These are phyloP conservation scores for Andrena haemorrhoa DNA, from an alignment of 2,888 invertebrate species.

Conservation along the genomic window DNA sequence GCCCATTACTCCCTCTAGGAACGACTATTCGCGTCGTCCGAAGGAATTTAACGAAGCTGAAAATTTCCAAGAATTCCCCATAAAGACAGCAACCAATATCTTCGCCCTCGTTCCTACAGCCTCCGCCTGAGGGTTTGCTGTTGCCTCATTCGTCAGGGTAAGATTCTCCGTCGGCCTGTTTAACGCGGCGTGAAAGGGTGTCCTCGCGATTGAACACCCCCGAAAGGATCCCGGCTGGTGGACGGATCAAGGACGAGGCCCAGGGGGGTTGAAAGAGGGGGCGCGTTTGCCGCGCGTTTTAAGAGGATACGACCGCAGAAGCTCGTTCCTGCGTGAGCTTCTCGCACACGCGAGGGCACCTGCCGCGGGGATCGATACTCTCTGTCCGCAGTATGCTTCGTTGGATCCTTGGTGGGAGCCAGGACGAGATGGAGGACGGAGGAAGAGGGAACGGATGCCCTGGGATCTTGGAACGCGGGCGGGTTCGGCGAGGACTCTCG, in stretches of 20 bases:
- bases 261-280: background rate
- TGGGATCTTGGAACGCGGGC: slow-evolving; percentile 15
- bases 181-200: slow-evolving; percentile 11
- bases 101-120: background rate
- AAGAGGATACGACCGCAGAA: slow-evolving; percentile 32
- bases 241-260: slow-evolving; percentile 9
- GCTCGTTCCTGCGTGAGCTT: slow-evolving; percentile 11
- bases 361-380: slow-evolving; percentile 60
- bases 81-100: background rate
- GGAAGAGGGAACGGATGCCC: background rate
- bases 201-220: slow-evolving; percentile 8
- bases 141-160: background rate
- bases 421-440: background rate
- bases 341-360: slow-evolving; percentile 23
- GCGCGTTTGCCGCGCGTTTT: slow-evolving; percentile 33
- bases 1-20: too few species aligned
- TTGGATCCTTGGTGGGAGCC: slow-evolving; percentile 29
- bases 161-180: background rate
- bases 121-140: background rate
- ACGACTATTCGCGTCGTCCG: too few species aligned
- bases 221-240: slow-evolving; percentile 7
- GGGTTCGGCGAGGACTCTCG: slow-evolving; percentile 9
- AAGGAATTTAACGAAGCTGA: too few species aligned
- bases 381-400: slow-evolving; percentile 58
- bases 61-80: too few species aligned